Conservation (phyloP, 1,140 invertebrate species). For the Aphaenogaster rudis region DNA sequence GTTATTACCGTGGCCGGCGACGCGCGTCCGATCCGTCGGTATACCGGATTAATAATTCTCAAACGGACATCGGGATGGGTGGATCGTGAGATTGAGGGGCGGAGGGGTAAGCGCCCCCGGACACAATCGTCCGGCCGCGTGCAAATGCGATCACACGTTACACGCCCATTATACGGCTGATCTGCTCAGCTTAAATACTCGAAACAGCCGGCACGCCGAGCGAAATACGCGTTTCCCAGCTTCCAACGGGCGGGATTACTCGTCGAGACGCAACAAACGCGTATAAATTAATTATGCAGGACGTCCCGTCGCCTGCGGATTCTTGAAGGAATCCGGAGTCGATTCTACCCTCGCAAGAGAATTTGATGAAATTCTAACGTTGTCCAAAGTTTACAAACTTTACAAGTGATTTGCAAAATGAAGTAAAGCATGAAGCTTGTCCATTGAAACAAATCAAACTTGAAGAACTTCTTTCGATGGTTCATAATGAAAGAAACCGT, state of each 20-base stretch:
- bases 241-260: background rate
- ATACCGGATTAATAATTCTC: conserved; percentile 54
- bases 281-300: conserved; percentile 18
- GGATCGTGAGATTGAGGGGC: background rate
- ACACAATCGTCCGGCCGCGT: conserved; percentile 33
- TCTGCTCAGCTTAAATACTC: conserved; percentile 50
- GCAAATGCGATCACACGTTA: conserved; percentile 55
- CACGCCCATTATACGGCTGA: conserved; percentile 28
- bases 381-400: background rate
- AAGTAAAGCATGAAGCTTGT: background rate
- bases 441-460: background rate
- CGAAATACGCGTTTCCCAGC: background rate
- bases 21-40: conserved; percentile 49
- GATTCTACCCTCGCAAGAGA: background rate
- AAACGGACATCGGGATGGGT: conserved; percentile 30
- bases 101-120: background rate
- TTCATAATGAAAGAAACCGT: background rate
- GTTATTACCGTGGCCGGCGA: conserved; percentile 50
- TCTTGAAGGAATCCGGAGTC: background rate
- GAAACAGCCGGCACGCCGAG: conserved; percentile 30
- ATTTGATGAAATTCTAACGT: background rate
- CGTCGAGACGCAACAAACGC: background rate
- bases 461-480: background rate
- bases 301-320: background rate
- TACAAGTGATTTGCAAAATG: background rate